A percentile compares a stretch with the other conserved stretches of the same genome.
Conservation (phyloP, 2,888 invertebrate genomes). For the Rotaria sp. region DNA sequence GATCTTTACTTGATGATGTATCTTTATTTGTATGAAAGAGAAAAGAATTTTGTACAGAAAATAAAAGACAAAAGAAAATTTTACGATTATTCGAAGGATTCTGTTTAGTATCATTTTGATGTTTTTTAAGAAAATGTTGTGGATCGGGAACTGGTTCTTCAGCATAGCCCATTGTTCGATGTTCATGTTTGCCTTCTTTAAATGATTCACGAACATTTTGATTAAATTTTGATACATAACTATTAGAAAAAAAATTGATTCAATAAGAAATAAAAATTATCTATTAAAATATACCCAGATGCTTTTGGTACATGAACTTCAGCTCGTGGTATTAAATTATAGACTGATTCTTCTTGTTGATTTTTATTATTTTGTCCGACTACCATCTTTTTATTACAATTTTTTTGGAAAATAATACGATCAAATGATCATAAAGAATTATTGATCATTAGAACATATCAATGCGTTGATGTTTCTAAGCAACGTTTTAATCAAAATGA, state of each 20-base stretch:
- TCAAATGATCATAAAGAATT: not conserved
- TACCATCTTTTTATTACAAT: not conserved
- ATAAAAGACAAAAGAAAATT: not conserved
- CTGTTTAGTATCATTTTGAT: slow-evolving; percentile 49
- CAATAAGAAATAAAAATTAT: too few relatives aligned
- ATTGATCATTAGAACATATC: not conserved
- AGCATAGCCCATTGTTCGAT: slow-evolving; percentile 55
- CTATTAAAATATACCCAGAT: slow-evolving; percentile 44
- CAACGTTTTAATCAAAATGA: not conserved
- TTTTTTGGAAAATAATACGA: not conserved
- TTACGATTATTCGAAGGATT: not conserved
- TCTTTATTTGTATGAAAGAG: not conserved
- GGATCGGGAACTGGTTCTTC: slow-evolving; percentile 51
- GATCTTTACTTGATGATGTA: not conserved
- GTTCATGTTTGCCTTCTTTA: slow-evolving; percentile 44
- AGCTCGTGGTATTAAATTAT: slow-evolving; percentile 48
- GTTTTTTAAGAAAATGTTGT: slow-evolving; percentile 53
- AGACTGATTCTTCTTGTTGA: slow-evolving; percentile 46
- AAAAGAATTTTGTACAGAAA: not conserved
- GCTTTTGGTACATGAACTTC: slow-evolving; percentile 45
- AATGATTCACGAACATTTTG: slow-evolving; percentile 47
- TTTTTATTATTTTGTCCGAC: not conserved
- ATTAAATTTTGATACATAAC: slow-evolving; percentile 52
- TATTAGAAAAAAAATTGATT: slow-evolving; percentile 42
- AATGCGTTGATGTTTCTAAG: not conserved